A percentile compares a stretch with the other conserved stretches of the same genome.
Evolutionary conservation across 2,113 vertebrate species (phyloP).

Genomic region (Piaya cayana): DNA sequence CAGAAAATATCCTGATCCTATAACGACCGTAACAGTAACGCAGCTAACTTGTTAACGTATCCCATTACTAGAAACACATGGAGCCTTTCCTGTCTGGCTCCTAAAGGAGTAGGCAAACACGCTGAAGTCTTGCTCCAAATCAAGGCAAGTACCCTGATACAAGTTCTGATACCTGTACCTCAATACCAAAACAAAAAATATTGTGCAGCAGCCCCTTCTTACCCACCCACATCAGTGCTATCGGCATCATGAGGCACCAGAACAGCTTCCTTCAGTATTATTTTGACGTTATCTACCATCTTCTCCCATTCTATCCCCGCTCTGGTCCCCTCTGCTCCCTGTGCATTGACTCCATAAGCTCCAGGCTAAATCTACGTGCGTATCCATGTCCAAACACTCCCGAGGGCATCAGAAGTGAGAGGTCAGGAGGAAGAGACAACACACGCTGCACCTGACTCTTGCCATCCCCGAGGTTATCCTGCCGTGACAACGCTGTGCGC

Average conservation of each 20-base stretch:
- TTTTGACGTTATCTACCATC: background rate
- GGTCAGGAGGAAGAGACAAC: background rate
- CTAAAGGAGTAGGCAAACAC: background rate
- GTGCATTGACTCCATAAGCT: rapidly evolving
- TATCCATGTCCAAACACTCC: background rate
- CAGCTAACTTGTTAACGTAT: background rate
- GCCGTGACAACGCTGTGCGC: rapidly evolving
- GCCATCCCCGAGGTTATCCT: background rate
- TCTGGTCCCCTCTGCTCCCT: background rate
- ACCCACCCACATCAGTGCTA: background rate
- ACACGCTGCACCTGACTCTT: rapidly evolving
- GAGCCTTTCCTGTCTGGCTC: background rate
- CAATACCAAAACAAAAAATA: background rate
- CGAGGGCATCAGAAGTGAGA: background rate
- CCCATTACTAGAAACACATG: rapidly evolving
- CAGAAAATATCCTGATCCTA: background rate
- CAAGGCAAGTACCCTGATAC: no score
- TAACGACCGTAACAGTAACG: rapidly evolving
- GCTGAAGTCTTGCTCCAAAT: background rate
- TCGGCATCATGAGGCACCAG: background rate
- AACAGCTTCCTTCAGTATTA: background rate
- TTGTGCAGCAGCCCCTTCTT: rapidly evolving
- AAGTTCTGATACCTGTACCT: background rate
- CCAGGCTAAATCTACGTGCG: rapidly evolving
- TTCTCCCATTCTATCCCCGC: background rate